Percentiles rank a stretch among this genome's conserved stretches.
phyloP scores from a whole-genome alignment of 1,140 invertebrate genomes.

The Oscheius sp. region DNA sequence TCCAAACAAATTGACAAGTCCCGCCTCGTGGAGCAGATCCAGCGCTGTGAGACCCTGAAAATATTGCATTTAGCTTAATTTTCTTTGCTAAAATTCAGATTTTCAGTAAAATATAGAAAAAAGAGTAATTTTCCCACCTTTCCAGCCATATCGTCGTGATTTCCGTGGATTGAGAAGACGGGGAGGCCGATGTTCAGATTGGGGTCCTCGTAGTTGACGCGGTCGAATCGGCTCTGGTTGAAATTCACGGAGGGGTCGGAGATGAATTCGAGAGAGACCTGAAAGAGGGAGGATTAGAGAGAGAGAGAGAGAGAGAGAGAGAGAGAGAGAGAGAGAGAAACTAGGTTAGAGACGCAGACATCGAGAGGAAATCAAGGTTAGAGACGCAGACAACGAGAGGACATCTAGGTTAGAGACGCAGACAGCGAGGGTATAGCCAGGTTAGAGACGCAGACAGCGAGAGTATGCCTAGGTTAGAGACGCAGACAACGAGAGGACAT shows the following conservation, averaged over 20 bases:
- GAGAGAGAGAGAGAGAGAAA: slow-evolving; percentile 16
- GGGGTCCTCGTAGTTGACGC: slow-evolving; percentile 88
- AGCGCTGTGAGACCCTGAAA: slow-evolving; percentile 70
- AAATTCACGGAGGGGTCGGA: slow-evolving; percentile 74
- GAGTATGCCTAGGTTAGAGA: no score
- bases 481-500: no score
- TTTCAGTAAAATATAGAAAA: no score
- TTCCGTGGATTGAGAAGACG: slow-evolving; percentile 86
- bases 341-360: no score
- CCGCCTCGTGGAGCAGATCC: slow-evolving; percentile 79
- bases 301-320: background rate
- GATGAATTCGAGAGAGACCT: slow-evolving; percentile 67
- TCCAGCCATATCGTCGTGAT: slow-evolving; percentile 92
- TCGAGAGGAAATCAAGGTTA: no score
- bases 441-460: no score
- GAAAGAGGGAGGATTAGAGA: no score
- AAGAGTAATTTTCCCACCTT: slow-evolving; percentile 53
- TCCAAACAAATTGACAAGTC: slow-evolving; percentile 77
- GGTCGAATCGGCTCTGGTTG: slow-evolving; percentile 67
- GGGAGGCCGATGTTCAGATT: slow-evolving; percentile 88
- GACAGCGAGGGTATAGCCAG: no score
- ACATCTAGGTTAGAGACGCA: no score
- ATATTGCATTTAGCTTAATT: background rate
- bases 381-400: no score
- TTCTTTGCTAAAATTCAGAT: background rate